Percentiles rank a stretch among this genome's conserved stretches.
Conservation (phyloP, 2,888 invertebrate genomes). For the Dione juno region DNA sequence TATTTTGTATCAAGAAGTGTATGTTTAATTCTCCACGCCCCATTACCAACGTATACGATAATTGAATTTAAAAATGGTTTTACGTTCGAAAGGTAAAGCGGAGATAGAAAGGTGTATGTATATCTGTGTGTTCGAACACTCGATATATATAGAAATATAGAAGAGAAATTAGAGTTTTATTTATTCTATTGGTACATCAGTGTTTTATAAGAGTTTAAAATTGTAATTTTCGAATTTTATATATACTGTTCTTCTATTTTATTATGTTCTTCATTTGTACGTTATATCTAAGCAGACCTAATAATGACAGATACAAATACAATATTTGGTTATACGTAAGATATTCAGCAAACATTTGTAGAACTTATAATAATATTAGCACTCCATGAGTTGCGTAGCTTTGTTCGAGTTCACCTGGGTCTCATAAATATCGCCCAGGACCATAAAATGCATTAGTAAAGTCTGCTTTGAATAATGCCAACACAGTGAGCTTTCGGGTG, state of each 20-base stretch:
- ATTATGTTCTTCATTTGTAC: neutral
- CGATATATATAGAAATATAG: too few species aligned
- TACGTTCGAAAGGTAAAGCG: too few species aligned
- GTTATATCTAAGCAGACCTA: neutral
- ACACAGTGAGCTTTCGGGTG: slow-evolving; percentile 50
- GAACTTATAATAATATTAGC: slow-evolving; percentile 55
- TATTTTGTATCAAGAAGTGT: too few species aligned
- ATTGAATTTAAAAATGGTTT: too few species aligned
- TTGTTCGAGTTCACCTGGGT: slow-evolving; percentile 70
- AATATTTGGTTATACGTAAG: neutral
- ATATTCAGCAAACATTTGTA: neutral
- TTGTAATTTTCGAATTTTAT: neutral
- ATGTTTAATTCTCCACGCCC: too few species aligned
- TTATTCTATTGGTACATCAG: too few species aligned
- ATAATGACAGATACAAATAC: neutral
- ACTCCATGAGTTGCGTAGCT: slow-evolving; percentile 65
- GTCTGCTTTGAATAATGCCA: slow-evolving; percentile 74
- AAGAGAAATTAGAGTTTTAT: too few species aligned
- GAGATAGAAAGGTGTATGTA: too few species aligned
- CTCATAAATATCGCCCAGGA: slow-evolving; percentile 74
- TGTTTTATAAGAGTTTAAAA: neutral
- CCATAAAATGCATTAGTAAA: slow-evolving; percentile 79
- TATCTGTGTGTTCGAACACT: too few species aligned
- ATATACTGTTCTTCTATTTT: too few species aligned
- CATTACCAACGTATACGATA: too few species aligned